Percentiles rank a stretch among this genome's conserved stretches.
Evolutionary conservation across 2,888 invertebrate genomes (phyloP).

Genomic region (Tribolium freemani): DNA sequence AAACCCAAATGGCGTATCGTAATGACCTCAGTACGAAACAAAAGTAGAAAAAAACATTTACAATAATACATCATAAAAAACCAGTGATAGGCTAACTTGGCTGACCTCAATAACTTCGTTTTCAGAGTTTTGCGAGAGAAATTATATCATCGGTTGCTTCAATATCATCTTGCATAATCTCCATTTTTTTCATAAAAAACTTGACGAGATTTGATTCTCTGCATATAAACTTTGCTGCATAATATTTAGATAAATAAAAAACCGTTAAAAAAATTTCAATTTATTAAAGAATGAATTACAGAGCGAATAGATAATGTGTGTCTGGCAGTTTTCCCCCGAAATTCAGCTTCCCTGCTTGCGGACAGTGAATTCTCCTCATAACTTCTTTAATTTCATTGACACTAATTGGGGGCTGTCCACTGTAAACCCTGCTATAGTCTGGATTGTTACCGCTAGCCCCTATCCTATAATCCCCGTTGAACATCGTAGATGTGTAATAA

Average conservation of each 20-base stretch:
- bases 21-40: too few relatives aligned
- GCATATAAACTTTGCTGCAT: not conserved
- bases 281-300: conserved; percentile 51
- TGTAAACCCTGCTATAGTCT: conserved; percentile 71
- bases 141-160: not conserved
- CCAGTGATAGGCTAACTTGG: too few relatives aligned
- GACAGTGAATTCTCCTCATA: conserved; percentile 79
- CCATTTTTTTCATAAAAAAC: not conserved
- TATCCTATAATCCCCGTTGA: conserved; percentile 71
- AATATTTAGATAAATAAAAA: not conserved
- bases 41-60: too few relatives aligned
- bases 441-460: conserved; percentile 62
- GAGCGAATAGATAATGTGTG: conserved; percentile 62
- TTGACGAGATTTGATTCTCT: not conserved
- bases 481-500: conserved; percentile 75
- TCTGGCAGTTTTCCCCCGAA: conserved; percentile 69
- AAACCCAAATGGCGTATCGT: too few relatives aligned
- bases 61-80: too few relatives aligned
- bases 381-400: conserved; percentile 88
- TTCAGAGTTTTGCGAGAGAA: not conserved
- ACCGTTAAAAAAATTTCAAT: not conserved
- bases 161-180: not conserved
- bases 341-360: conserved; percentile 70
- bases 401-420: conserved; percentile 79
- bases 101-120: not conserved